phyloP scores from a whole-genome alignment of 2,113 vertebrate genomes.

The Haplotaxodon microlepis region DNA sequence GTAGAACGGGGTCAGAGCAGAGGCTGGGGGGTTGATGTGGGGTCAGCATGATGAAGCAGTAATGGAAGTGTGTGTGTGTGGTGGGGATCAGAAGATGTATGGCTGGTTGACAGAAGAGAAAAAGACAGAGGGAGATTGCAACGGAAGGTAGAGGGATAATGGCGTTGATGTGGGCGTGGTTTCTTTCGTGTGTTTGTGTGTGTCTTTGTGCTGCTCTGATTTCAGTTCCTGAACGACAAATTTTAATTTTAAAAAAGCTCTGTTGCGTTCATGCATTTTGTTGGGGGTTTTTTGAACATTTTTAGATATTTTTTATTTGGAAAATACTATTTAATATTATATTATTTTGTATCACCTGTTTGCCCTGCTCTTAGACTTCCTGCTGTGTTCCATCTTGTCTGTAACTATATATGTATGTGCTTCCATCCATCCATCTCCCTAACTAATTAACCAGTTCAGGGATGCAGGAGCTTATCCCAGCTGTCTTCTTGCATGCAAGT shows the following conservation, averaged over 20 bases:
- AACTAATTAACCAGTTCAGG: neutral
- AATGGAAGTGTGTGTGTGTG: slow-evolving; percentile 50
- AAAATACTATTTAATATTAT: neutral
- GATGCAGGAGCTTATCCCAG: neutral
- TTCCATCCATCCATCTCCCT: neutral
- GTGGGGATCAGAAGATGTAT: slow-evolving; percentile 46
- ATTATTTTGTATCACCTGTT: neutral
- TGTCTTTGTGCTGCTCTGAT: neutral
- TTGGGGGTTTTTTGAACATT: neutral
- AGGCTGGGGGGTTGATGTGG: slow-evolving; percentile 40
- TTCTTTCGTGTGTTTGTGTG: neutral
- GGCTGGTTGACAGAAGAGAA: slow-evolving; percentile 38
- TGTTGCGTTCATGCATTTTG: neutral
- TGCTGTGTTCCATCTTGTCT: neutral
- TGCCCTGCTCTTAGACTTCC: neutral
- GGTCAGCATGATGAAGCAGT: slow-evolving; percentile 67
- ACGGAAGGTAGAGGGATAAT: slow-evolving; percentile 50
- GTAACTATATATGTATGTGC: neutral
- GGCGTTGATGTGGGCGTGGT: neutral
- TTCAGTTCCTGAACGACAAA: neutral
- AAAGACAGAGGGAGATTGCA: slow-evolving; percentile 41
- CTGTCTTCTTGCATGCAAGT: neutral
- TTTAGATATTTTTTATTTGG: neutral
- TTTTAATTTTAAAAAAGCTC: fast-evolving
- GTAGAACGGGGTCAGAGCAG: slow-evolving; percentile 47